Base-by-base conservation (phyloP, 2,797 vertebrate genomes). In the Aulostomus chinensis region DNA sequence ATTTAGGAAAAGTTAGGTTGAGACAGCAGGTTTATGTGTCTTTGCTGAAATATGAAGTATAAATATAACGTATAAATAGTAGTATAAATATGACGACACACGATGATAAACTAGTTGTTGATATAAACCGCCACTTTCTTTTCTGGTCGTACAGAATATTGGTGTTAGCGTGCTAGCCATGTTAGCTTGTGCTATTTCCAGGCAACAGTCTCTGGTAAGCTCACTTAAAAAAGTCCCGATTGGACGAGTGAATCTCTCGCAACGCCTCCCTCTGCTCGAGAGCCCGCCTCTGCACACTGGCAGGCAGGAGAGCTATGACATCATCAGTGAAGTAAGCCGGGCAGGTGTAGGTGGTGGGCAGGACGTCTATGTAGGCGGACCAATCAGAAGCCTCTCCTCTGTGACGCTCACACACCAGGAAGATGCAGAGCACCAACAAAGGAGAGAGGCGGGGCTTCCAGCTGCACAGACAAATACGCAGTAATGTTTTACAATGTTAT, bases 341-440 rank as follows among this genome's bases (percentile, higher is more conserved):
- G 51, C 96, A 98, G 6, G 90, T 92, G 70, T 96, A 98, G 0
- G 86, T 16, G 17, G 67, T n/a, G 1, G 96, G 97, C 5, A 99
- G 75, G 63, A 90, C 58, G 7, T 93, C 78, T 34, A 98, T 87
- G 77, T 98, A 99, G 0, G 96, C 88, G 51, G 92, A 93, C 96
- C 96, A 99, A 7, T 71, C 75, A 5, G 97, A 95, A 16, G 26
- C 70, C 9, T 83, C 64, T 12, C 88, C 93, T 32, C 67, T 29
- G 8, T 93, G 90, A 31, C 75, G 93, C 82, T 99, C 96, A 18
- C 89, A 88, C 52, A 97, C 86, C 47, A 98, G 85, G 85, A 96
- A 99, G 0, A 92, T 85, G 34, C 95, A 98, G 43, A 98, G 88
- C 0, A 79, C 93, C 76, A 94, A 24, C 47, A 97, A 68, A 10